Base-by-base conservation (phyloP, 2,888 invertebrate genomes). In the Sphecodes monilicornis region DNA sequence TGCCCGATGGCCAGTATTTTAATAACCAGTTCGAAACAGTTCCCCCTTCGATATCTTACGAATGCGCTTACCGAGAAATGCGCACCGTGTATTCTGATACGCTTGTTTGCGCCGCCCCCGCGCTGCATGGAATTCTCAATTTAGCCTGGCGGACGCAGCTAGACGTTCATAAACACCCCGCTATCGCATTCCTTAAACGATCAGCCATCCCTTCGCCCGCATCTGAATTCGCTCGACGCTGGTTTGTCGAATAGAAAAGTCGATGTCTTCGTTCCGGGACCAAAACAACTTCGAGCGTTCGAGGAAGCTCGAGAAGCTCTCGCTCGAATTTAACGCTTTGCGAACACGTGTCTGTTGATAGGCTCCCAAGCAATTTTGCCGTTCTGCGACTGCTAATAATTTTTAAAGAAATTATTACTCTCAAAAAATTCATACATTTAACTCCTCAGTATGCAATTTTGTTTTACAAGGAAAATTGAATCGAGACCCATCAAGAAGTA, bases 131-230 rank as follows among this genome's bases (percentile, higher is more conserved):
- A 88, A 88, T 85, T 86, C 88, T 80, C 88, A 80, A 90, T 89
- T 86, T 86, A 84, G 81, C 41, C 76, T 54, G 73, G 10, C 64
- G 71, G 78, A 72, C 54, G 71, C 43, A 29, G 73, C 74, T 64
- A 80, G 79, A 80, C 84, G 79, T 76, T 89, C 88, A 78, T 88
- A 88, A 90, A 90, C 88, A 90, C 79, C 82, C 84, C 50, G 78
- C 75, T 88, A 84, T 84, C 89, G 80, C 86, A 86, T 89, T 88
- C 83, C 86, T 50, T 78, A 64, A 81, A 70, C 86, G 73, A 70
- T 73, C 54, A 78, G 26, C 70, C 76, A 22, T 54, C 66, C 79
- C 57, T 69, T 43, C 26, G 26, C 32, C 41, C 11, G 26, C 72
- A 46, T 36, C 26, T 60, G 39, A 68, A 81, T 73, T 72, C 41